phyloP scores from a whole-genome alignment of 1,140 invertebrate genomes.

The Mycetomoellerius zeteki region DNA sequence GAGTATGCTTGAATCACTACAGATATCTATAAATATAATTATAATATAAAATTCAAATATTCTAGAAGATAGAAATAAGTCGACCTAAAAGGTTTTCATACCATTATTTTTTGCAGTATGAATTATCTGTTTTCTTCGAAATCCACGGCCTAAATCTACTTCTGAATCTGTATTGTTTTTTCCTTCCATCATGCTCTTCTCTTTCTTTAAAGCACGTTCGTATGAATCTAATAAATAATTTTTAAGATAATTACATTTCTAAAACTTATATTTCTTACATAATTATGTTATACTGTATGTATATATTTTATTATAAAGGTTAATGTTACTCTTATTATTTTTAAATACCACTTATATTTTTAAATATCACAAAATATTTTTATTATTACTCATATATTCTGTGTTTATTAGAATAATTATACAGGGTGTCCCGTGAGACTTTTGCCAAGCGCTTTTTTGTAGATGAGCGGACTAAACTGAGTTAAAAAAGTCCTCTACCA shows the following conservation, averaged over 20 bases:
- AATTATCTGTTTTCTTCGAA: background rate
- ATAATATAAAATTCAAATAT: background rate
- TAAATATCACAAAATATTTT: too few species aligned
- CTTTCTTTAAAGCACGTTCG: background rate
- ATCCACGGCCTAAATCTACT: conserved; percentile 1
- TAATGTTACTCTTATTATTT: background rate
- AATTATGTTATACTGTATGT: background rate
- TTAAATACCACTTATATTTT: background rate
- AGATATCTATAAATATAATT: background rate
- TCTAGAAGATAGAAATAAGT: background rate
- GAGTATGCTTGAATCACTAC: background rate
- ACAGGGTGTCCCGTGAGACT: too few species aligned
- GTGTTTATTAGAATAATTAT: too few species aligned
- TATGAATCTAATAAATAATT: conserved; percentile 11
- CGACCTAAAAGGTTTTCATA: background rate
- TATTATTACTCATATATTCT: too few species aligned
- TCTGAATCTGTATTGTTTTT: background rate
- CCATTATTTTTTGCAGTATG: background rate
- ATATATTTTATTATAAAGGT: background rate
- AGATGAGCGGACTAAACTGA: too few species aligned
- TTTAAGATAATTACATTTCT: too few species aligned
- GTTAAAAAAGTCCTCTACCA: too few species aligned
- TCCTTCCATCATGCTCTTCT: background rate
- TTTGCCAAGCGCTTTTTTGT: too few species aligned
- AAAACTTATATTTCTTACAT: too few species aligned